phyloP scores from a whole-genome alignment of 2,113 vertebrate genomes.

The Alaudala cheleensis region DNA sequence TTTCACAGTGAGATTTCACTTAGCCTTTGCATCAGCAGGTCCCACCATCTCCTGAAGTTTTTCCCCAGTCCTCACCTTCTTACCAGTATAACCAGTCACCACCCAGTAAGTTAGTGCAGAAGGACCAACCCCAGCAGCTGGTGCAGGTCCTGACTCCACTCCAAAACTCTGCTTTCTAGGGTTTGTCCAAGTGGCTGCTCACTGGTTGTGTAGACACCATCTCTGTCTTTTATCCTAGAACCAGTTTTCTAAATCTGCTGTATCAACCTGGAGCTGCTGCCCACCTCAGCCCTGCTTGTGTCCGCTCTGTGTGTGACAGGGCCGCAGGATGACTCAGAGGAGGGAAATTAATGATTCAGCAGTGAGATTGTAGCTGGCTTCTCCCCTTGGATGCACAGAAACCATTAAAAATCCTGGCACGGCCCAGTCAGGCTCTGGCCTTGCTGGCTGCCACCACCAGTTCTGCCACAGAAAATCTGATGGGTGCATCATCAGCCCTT shows the following conservation, averaged over 20 bases:
- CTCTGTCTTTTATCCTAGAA: neutral
- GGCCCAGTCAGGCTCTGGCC: neutral
- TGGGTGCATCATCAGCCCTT: rapidly evolving
- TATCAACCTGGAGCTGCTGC: neutral
- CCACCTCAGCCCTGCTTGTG: neutral
- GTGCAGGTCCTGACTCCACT: neutral
- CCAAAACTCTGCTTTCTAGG: neutral
- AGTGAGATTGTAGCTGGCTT: neutral
- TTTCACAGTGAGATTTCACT: neutral
- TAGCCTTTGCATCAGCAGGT: neutral
- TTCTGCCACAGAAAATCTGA: neutral
- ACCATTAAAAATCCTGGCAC: neutral
- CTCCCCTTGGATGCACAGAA: neutral
- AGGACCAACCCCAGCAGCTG: neutral
- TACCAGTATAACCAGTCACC: neutral
- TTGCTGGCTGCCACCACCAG: neutral
- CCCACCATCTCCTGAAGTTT: neutral
- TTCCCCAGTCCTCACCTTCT: neutral
- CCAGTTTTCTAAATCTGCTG: rapidly evolving
- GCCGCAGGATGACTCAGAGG: slow-evolving; percentile 29
- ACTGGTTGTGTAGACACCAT: neutral
- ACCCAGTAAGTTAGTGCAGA: neutral
- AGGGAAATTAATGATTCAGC: slow-evolving; percentile 33
- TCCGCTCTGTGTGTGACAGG: neutral
- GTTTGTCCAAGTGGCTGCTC: neutral